phyloP scores from a whole-genome alignment of 2,113 vertebrate species.

The Fulmarus glacialis region DNA sequence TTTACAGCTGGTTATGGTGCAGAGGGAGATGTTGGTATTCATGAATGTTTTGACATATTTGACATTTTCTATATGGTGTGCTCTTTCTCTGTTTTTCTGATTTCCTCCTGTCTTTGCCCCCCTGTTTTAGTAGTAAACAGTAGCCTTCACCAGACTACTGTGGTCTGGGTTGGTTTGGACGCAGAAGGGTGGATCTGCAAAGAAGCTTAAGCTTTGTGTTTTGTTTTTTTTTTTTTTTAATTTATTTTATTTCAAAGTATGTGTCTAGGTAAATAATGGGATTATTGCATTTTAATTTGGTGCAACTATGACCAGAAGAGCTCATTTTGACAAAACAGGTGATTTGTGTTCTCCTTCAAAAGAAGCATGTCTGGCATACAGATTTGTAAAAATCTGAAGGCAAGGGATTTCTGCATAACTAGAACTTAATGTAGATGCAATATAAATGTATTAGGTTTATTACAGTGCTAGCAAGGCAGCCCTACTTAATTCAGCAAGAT shows the following conservation, averaged over 20 bases:
- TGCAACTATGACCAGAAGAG: not conserved
- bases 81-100: slow-evolving; percentile 55
- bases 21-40: slow-evolving; percentile 79
- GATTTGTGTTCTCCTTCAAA: not conserved
- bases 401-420: not conserved
- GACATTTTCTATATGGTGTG: slow-evolving; percentile 76
- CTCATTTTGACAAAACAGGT: not conserved
- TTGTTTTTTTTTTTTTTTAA: not conserved
- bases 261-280: not conserved
- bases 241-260: not conserved
- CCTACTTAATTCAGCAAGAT: not conserved
- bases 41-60: slow-evolving; percentile 81
- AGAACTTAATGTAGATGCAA: rapidly evolving
- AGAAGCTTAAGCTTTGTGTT: not conserved
- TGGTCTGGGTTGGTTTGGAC: not conserved
- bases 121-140: not conserved
- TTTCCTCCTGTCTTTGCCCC: not conserved
- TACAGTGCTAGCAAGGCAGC: not conserved
- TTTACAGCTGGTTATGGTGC: slow-evolving; percentile 71
- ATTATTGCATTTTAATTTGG: not conserved
- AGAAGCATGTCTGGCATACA: not conserved
- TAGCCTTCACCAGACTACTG: not conserved
- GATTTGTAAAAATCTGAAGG: rapidly evolving
- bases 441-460: rapidly evolving
- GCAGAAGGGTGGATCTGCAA: not conserved